phyloP scores from a whole-genome alignment of 2,888 invertebrate species.

The Macaria notata region DNA sequence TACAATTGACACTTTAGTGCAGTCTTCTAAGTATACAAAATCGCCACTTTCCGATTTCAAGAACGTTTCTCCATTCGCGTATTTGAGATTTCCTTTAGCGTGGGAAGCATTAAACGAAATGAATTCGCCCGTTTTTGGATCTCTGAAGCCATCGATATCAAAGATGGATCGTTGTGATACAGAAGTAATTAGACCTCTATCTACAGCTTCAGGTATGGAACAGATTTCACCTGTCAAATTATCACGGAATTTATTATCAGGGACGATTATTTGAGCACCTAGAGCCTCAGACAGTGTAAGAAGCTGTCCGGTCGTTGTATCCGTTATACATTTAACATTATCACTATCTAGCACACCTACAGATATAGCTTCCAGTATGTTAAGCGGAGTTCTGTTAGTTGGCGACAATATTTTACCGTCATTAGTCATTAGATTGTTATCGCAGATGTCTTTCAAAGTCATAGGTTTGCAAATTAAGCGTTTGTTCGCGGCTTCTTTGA shows the following conservation, averaged over 20 bases:
- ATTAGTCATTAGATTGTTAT: slow-evolving; percentile 89
- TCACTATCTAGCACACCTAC: slow-evolving; percentile 94
- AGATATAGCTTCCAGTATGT: slow-evolving; percentile 92
- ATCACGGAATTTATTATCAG: slow-evolving; percentile 88
- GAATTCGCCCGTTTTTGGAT: slow-evolving; percentile 90
- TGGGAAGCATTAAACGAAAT: slow-evolving; percentile 92
- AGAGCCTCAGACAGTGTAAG: slow-evolving; percentile 93
- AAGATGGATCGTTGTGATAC: slow-evolving; percentile 94
- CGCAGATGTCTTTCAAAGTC: slow-evolving; percentile 94
- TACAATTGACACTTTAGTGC: slow-evolving; percentile 88
- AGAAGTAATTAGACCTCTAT: slow-evolving; percentile 93
- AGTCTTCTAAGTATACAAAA: slow-evolving; percentile 89
- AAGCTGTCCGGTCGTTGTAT: slow-evolving; percentile 89
- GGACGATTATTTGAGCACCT: slow-evolving; percentile 89
- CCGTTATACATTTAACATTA: slow-evolving; percentile 91
- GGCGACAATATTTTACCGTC: slow-evolving; percentile 91
- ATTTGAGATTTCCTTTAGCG: slow-evolving; percentile 88
- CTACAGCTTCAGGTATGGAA: slow-evolving; percentile 92
- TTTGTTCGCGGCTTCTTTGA: slow-evolving; percentile 91
- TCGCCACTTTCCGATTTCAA: slow-evolving; percentile 88
- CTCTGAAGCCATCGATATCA: slow-evolving; percentile 95
- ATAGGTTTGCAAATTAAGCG: slow-evolving; percentile 93
- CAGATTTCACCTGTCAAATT: slow-evolving; percentile 87
- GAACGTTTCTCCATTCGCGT: slow-evolving; percentile 87
- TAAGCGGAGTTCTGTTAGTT: slow-evolving; percentile 87